Percentiles rank a stretch among this genome's conserved stretches.
Conservation (phyloP, 1,140 invertebrate species). For the Hetaerina americana region DNA sequence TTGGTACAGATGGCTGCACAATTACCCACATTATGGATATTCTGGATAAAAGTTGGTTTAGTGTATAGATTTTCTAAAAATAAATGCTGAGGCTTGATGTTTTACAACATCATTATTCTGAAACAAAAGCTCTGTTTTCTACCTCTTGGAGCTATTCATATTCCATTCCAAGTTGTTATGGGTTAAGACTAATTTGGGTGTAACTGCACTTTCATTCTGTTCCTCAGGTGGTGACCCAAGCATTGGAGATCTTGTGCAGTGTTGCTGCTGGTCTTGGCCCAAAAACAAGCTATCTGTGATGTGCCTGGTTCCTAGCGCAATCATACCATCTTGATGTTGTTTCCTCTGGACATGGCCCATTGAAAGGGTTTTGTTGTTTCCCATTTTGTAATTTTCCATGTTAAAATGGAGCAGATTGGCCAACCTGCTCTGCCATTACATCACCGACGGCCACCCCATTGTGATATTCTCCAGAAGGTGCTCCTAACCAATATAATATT, state of each 20-base stretch:
- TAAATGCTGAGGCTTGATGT: too few relatives aligned
- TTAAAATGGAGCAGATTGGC: background rate
- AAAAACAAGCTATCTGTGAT: background rate
- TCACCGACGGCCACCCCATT: background rate
- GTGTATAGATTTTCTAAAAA: too few relatives aligned
- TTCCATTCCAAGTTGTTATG: too few relatives aligned
- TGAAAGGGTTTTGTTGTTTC: background rate
- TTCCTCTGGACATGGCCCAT: background rate
- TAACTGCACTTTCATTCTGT: too few relatives aligned
- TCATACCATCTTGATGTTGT: background rate
- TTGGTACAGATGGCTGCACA: too few relatives aligned
- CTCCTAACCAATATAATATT: background rate
- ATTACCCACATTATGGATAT: too few relatives aligned
- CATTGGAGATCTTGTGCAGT: background rate
- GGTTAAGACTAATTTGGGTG: too few relatives aligned
- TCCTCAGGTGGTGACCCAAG: background rate
- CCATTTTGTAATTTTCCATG: background rate
- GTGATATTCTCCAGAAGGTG: background rate
- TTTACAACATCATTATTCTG: too few relatives aligned
- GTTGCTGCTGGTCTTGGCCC: background rate
- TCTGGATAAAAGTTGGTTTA: too few relatives aligned
- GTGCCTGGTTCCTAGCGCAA: background rate
- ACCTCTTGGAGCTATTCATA: too few relatives aligned
- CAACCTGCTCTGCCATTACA: background rate
- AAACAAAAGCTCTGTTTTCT: too few relatives aligned